phyloP scores from a whole-genome alignment of 2,113 vertebrate genomes.

The Oceanites oceanicus region DNA sequence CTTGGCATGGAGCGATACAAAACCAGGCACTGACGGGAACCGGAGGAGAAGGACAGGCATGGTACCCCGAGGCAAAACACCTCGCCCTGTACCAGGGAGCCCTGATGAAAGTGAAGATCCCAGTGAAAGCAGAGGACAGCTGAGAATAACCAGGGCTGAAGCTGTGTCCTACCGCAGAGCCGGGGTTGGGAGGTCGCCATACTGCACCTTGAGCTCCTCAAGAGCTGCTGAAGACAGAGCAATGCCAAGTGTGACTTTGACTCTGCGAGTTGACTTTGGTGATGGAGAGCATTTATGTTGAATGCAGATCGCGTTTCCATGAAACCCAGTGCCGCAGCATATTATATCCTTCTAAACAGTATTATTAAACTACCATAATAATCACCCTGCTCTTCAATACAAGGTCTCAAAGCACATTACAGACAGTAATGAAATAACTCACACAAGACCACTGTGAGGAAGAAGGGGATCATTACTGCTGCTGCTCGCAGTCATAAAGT shows the following conservation, averaged over 20 bases:
- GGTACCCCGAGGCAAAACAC: neutral
- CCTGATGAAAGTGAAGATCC: neutral
- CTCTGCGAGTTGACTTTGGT: slow-evolving; percentile 19
- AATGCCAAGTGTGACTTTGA: slow-evolving; percentile 22
- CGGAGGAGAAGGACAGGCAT: neutral
- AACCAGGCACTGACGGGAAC: neutral
- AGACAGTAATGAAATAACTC: slow-evolving; percentile 55
- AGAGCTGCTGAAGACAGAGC: neutral
- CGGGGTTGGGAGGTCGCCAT: fast-evolving
- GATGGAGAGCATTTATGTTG: slow-evolving; percentile 1
- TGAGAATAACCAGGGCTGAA: neutral
- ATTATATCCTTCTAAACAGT: slow-evolving; percentile 47
- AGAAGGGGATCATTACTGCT: slow-evolving; percentile 28
- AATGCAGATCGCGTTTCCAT: neutral
- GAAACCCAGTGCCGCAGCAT: neutral
- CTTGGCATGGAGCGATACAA: fast-evolving
- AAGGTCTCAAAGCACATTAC: slow-evolving; percentile 62
- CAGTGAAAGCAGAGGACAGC: neutral
- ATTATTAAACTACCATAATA: slow-evolving; percentile 56
- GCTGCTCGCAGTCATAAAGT: slow-evolving; percentile 11
- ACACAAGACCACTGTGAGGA: neutral
- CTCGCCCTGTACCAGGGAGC: neutral
- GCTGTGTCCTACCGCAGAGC: neutral
- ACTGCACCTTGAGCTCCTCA: neutral
- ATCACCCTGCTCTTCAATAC: slow-evolving; percentile 51